Conservation (phyloP, 2,888 invertebrate genomes). For the Aleiodes alternator region DNA sequence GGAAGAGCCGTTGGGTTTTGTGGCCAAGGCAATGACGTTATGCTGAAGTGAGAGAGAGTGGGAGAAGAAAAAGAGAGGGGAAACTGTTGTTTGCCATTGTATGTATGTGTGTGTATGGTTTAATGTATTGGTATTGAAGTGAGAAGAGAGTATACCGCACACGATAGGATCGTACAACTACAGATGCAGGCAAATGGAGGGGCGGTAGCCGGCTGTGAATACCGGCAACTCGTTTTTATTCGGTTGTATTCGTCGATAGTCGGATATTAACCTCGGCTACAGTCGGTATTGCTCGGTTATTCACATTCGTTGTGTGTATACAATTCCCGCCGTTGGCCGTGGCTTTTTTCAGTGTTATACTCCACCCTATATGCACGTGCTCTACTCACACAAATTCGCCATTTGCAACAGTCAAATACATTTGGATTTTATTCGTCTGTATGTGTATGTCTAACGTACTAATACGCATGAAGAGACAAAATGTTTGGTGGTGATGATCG, state of each 20-base stretch:
- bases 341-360: conserved; percentile 1
- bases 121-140: not conserved
- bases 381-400: not conserved
- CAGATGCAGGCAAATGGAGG: conserved; percentile 37
- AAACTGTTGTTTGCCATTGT: conserved; percentile 15
- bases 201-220: conserved; percentile 34
- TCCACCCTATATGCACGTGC: conserved; percentile 42
- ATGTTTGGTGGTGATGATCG: conserved; percentile 11
- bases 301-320: not conserved
- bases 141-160: conserved; percentile 27
- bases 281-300: conserved; percentile 29
- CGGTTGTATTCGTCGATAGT: conserved; percentile 31
- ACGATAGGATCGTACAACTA: conserved; percentile 24
- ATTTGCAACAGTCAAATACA: conserved; percentile 8
- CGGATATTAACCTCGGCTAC: conserved; percentile 24
- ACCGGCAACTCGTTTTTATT: conserved; percentile 27
- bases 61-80: conserved; percentile 1
- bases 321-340: conserved; percentile 23
- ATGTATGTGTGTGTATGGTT: not conserved
- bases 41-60: conserved; percentile 24
- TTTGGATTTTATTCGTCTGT: conserved; percentile 26
- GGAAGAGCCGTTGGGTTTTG: conserved; percentile 46
- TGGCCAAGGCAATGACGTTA: conserved; percentile 29
- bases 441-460: not conserved
- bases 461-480: not conserved